Base-by-base conservation (phyloP, 35 echinoderm and acorn worm species). In the Anneissia japonica region DNA sequence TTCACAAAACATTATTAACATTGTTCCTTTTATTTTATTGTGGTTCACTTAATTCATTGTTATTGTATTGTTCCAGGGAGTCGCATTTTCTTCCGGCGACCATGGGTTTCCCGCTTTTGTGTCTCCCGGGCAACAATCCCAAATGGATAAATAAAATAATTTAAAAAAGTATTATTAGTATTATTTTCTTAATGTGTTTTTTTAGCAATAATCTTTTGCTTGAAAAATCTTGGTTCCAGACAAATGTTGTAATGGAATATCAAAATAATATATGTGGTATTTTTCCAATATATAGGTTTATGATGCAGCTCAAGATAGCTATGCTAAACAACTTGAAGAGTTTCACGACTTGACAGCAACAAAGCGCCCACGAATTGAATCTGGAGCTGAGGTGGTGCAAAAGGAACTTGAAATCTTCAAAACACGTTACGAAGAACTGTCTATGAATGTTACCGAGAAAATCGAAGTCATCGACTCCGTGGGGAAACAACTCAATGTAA, bases 361-460 rank as follows among this genome's bases (percentile, higher is more conserved):
- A 76, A 90, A 99, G 73, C 84, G 38, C 51, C 33, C 79, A 55
- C 85, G 79, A 45, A 73, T 80, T 35, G 39, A 96, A 72, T 41
- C 31, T 31, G 96, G 96, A 34, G 82, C 89, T 0, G 89, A 94
- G 9, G 35, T 89, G 16, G 88, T 88, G 37, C 82, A 72, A 30
- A 82, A 90, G 35, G 96, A 99, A 36, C 56, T 99, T 16, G 92
- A 99, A 13, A 82, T 43, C 7, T 41, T 99, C 37, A 94, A 99
- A 38, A 37, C 30, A 23, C 85, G 92, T 26, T 99, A 99, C 87
- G 45, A 79, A 5, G 89, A 91, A 9, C 86, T 99, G 41, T 92
- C 89, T 51, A 92, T 89, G 46, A 88, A 76, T 30, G 89, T 94
- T 9, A 84, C 80, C 7, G 82, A 88, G 0, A 85, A 82, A 73